Evolutionary conservation across 2,797 vertebrate genomes (phyloP).

Genomic region (Babyrousa celebensis): DNA sequence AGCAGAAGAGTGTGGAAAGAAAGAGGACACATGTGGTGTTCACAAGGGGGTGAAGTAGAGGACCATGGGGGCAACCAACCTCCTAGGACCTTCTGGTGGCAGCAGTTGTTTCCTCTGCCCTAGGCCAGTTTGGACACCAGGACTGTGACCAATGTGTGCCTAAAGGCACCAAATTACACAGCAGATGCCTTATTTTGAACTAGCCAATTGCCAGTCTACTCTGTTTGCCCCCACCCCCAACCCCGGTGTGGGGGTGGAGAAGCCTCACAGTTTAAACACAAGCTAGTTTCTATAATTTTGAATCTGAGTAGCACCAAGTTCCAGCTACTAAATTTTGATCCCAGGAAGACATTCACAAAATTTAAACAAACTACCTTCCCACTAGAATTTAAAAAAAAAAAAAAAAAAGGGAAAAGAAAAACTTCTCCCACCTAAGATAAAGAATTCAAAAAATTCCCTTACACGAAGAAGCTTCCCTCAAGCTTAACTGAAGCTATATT

Average conservation of each 20-base stretch:
- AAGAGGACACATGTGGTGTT: background rate
- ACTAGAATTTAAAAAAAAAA: slow-evolving; percentile 73
- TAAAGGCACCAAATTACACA: slow-evolving; percentile 17
- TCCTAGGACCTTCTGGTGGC: slow-evolving; percentile 69
- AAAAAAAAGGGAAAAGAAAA: slow-evolving; percentile 40
- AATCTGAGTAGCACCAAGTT: slow-evolving; percentile 83
- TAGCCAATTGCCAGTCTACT: slow-evolving; percentile 21
- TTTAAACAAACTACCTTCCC: slow-evolving; percentile 80
- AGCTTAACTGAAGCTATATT: slow-evolving; percentile 52
- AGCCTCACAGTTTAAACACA: slow-evolving; percentile 47
- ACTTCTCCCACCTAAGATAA: slow-evolving; percentile 57
- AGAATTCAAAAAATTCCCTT: slow-evolving; percentile 61
- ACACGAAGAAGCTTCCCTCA: slow-evolving; percentile 71
- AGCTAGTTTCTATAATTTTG: slow-evolving; percentile 66
- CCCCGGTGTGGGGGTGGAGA: background rate
- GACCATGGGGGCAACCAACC: background rate
- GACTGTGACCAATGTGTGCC: background rate
- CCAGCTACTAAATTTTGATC: slow-evolving; percentile 65
- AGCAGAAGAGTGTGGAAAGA: slow-evolving; percentile 45
- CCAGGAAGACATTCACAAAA: slow-evolving; percentile 80
- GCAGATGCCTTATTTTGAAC: slow-evolving; percentile 47
- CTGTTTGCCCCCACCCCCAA: background rate
- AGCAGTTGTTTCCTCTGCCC: background rate
- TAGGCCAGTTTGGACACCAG: slow-evolving; percentile 8
- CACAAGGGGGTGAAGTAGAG: background rate